Conservation (phyloP, 92 coral and sea anemone genomes). For the Hydrozoanthus gracilis region DNA sequence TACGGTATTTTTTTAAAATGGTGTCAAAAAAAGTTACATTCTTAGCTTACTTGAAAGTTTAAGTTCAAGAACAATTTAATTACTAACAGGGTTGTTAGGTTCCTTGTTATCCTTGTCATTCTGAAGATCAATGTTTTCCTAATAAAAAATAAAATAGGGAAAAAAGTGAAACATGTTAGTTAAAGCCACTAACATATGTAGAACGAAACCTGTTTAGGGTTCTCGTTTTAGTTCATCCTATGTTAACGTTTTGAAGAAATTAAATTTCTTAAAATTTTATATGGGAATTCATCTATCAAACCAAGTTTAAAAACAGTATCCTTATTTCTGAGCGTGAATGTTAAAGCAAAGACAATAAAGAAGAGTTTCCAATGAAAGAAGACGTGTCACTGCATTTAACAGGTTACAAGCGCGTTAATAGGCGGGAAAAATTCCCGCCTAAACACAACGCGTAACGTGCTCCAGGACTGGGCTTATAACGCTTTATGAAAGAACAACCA, state of each 20-base stretch:
- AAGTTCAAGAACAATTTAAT: background rate
- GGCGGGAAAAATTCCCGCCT: background rate
- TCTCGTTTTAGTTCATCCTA: too few relatives aligned
- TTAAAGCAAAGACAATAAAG: too few relatives aligned
- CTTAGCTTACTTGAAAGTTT: background rate
- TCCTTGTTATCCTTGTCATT: background rate
- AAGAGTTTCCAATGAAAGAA: too few relatives aligned
- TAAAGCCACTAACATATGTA: background rate
- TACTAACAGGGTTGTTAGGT: conserved; percentile 23
- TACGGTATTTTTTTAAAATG: too few relatives aligned
- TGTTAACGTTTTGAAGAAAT: too few relatives aligned
- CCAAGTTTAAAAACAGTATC: too few relatives aligned
- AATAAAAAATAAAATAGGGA: background rate
- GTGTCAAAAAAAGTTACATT: too few relatives aligned
- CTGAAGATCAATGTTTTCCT: conserved; percentile 23
- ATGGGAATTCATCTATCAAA: too few relatives aligned
- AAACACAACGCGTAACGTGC: background rate
- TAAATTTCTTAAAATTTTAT: too few relatives aligned
- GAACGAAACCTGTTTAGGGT: too few relatives aligned
- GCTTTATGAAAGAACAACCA: background rate
- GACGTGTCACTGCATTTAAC: background rate
- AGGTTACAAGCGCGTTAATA: background rate
- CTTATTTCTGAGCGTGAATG: too few relatives aligned
- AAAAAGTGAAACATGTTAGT: background rate
- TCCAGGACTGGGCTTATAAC: background rate